Conservation (phyloP, 1,140 invertebrate species). For the honey bee (Apis mellifera) region Amel_HAv3.1 CM009942.2:6168501-6169000, state of each 20-base stretch:
- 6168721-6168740: slow-evolving; percentile 15
- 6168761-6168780: slow-evolving; percentile 26
- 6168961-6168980: too few relatives aligned
- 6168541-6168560: background rate
- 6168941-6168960: too few relatives aligned
- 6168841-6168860: slow-evolving; percentile 15
- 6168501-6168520: slow-evolving; percentile 4
- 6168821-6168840: slow-evolving; percentile 15
- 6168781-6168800: slow-evolving; percentile 8
- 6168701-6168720: background rate
- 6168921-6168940: too few relatives aligned
- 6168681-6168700: background rate
- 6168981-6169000: too few relatives aligned
- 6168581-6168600: background rate
- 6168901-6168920: background rate
- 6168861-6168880: background rate
- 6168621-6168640: background rate
- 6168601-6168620: background rate
- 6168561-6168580: background rate
- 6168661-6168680: background rate
- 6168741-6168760: slow-evolving; percentile 9
- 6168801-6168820: slow-evolving; percentile 7
- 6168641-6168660: background rate
- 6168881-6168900: too few relatives aligned
- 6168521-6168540: background rate